These are phyloP conservation scores for Salticus scenicus DNA, from an alignment of 2,888 invertebrate species.

Conservation along the genomic window DNA sequence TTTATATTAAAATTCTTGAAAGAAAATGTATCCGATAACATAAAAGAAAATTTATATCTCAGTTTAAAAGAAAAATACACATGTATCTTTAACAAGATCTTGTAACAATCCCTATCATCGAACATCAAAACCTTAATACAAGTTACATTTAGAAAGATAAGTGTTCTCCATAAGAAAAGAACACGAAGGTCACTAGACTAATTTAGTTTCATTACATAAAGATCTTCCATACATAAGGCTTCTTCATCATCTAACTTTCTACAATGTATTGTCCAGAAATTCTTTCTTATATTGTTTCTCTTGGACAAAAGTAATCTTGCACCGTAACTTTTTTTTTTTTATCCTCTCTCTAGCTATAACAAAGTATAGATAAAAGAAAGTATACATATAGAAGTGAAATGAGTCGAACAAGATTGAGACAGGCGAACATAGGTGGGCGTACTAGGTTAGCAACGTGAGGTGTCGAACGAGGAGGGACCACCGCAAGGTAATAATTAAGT, in stretches of 20 bases:
- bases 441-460: constrained; percentile 24
- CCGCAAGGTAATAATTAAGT: constrained; percentile 69
- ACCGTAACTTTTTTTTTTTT: neutral
- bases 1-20: no score
- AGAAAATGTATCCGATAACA: no score
- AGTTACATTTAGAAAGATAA: no score
- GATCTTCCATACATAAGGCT: neutral
- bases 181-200: neutral
- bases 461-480: constrained; percentile 18
- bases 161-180: neutral
- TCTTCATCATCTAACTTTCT: neutral
- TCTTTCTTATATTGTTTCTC: neutral
- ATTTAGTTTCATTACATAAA: neutral
- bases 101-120: no score
- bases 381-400: constrained; percentile 6
- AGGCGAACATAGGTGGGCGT: constrained; percentile 23
- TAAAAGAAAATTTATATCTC: no score
- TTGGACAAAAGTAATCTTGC: neutral
- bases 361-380: neutral
- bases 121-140: no score
- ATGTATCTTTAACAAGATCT: no score
- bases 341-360: neutral
- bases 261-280: neutral
- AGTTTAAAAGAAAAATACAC: no score
- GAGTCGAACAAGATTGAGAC: neutral